Evolutionary conservation across 2,888 invertebrate species (phyloP), one percentile per base, ranked within the genome.

Genomic region (Chrysolina oricalcia): DNA sequence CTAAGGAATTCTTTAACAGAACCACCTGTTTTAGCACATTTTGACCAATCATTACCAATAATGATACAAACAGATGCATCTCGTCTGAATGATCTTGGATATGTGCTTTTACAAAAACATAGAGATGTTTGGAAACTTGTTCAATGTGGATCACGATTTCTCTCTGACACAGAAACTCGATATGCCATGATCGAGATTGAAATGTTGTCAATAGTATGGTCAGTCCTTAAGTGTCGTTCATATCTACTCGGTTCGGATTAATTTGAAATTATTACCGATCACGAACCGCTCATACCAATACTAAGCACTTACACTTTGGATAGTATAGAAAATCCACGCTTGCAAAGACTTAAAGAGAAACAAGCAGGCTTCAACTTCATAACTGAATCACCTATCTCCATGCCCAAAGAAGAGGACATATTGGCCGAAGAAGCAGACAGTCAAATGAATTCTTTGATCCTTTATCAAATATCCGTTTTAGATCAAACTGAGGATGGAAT

Each of bases 111-210:
- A n/a, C 63, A 63, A 63, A 40, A 40, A 10, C 41, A 63, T 41
- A 41, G 11, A n/a, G 27, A 35, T 35, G 40, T 9, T 35, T 35
- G 35, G 63, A 63, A 63, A 35, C 35, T 41, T 8, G 19, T 63
- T 10, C 41, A 63, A 27, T 63, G 63, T 63, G 41, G 63, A 6
- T 63, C 40, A 40, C 27, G 63, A 10, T 63, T 63, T 40, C 2
- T 63, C 1, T 41, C 63, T 9, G 63, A 63, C 9, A 17, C 23
- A 23, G 27, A 62, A 23, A 23, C 41, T 11, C 3, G 63, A 40
- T 40, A 63, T 35, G 17, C 13, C 15, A 63, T 15, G 15, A 63
- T 63, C 17, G 35, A 59, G 13, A 11, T 63, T 15, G 40, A 63
- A 63, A 9, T 63, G 5, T n/a, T 63, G n/a, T 41, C n/a, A 17